Evolutionary conservation across 2,888 invertebrate species (phyloP).

Genomic region (Melinopterus prodromus): DNA sequence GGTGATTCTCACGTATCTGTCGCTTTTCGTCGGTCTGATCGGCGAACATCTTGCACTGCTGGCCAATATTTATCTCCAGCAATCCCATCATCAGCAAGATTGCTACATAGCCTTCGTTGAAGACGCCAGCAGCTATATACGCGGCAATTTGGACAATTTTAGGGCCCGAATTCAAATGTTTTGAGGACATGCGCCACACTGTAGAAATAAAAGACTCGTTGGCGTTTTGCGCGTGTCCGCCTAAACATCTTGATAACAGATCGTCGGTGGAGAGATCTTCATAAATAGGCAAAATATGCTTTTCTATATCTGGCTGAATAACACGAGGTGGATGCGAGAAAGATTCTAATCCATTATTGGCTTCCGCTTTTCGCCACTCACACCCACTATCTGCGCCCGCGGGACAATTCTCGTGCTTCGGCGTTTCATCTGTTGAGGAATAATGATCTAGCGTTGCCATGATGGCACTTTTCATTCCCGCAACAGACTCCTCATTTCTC

Average conservation of each 20-base stretch:
- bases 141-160: slow-evolving; percentile 6
- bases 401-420: slow-evolving; percentile 32
- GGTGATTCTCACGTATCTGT: no score
- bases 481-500: no score
- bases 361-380: slow-evolving; percentile 5
- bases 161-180: background rate
- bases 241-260: slow-evolving; percentile 35
- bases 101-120: background rate
- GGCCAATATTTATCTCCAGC: no score
- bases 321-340: no score
- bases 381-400: slow-evolving; percentile 33
- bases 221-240: slow-evolving; percentile 24
- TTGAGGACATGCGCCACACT: slow-evolving; percentile 25
- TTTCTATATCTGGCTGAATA: no score
- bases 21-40: no score
- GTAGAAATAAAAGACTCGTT: slow-evolving; percentile 29
- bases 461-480: slow-evolving; percentile 12
- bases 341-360: no score
- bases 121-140: background rate
- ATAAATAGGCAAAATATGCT: no score
- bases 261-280: slow-evolving; percentile 37
- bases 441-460: slow-evolving; percentile 6
- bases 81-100: no score
- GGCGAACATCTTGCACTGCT: no score
- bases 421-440: slow-evolving; percentile 15